Conservation (phyloP, 1,140 invertebrate genomes). For the Drosophila murphyi region DNA sequence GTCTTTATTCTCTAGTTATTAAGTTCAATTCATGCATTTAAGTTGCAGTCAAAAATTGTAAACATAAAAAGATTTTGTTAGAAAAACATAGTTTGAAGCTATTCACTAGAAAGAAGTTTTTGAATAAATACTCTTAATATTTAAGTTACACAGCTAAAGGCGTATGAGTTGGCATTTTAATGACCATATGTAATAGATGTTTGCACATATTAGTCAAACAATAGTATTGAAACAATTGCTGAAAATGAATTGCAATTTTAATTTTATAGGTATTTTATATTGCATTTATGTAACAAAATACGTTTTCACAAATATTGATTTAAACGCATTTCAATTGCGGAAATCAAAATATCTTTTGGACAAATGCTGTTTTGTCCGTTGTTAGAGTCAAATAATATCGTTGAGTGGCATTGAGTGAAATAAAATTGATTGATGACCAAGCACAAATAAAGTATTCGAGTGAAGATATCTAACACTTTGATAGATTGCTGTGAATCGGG, state of each 20-base stretch:
- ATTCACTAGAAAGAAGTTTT: no score
- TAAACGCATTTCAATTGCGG: conserved; percentile 24
- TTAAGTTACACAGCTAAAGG: no score
- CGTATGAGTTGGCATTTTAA: not conserved
- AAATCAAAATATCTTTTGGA: conserved; percentile 7
- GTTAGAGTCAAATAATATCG: conserved; percentile 43
- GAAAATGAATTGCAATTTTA: no score
- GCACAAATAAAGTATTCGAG: conserved; percentile 22
- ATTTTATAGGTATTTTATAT: no score
- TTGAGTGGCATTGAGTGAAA: conserved; percentile 62
- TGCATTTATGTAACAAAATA: not conserved
- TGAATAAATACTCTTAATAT: no score
- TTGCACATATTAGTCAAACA: no score
- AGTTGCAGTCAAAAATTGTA: not conserved
- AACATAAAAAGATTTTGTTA: no score
- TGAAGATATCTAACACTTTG: conserved; percentile 68
- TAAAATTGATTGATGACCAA: conserved; percentile 77
- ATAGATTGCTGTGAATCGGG: conserved; percentile 62
- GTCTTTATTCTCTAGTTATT: no score
- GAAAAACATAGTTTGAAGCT: no score
- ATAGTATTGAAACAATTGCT: no score
- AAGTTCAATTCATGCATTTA: not conserved
- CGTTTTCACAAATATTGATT: conserved; percentile 1
- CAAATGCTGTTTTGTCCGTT: conserved; percentile 10
- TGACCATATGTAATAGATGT: not conserved